These are phyloP conservation scores for Keiferia lycopersicella DNA, from an alignment of 2,888 invertebrate species.

Conservation along the genomic window DNA sequence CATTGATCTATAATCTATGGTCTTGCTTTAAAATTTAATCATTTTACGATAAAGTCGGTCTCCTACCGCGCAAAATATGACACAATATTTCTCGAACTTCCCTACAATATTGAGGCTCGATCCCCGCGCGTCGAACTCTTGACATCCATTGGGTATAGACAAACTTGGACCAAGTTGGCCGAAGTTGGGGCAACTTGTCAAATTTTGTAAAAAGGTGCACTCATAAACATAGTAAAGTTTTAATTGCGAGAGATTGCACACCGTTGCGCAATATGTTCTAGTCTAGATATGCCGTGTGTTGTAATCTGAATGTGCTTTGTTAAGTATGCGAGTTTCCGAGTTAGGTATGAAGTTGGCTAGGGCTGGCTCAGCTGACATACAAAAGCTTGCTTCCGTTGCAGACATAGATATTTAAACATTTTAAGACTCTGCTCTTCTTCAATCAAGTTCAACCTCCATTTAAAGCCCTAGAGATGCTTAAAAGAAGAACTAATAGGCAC, in stretches of 20 bases:
- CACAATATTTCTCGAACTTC: slow-evolving; percentile 56
- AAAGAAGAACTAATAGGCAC: too few relatives aligned
- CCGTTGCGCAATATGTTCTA: slow-evolving; percentile 39
- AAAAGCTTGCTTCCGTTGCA: slow-evolving; percentile 4
- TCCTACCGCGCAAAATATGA: slow-evolving; percentile 38
- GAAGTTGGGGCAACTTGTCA: slow-evolving; percentile 47
- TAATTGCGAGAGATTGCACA: slow-evolving; percentile 70
- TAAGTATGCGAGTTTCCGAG: slow-evolving; percentile 24
- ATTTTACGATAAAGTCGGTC: slow-evolving; percentile 16
- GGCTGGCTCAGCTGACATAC: slow-evolving; percentile 17
- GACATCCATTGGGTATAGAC: slow-evolving; percentile 57
- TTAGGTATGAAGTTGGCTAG: slow-evolving; percentile 10
- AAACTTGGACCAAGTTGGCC: slow-evolving; percentile 43
- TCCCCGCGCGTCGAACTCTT: slow-evolving; percentile 51
- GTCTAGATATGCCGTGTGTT: slow-evolving; percentile 14
- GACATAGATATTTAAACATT: too few relatives aligned
- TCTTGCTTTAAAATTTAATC: slow-evolving; percentile 18
- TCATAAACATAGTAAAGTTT: slow-evolving; percentile 75
- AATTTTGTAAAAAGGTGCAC: slow-evolving; percentile 70
- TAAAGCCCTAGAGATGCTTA: too few relatives aligned
- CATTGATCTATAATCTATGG: background rate
- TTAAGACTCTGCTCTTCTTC: too few relatives aligned
- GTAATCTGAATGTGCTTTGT: slow-evolving; percentile 26
- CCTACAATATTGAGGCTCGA: slow-evolving; percentile 56
- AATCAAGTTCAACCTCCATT: too few relatives aligned